Evolutionary conservation across 2,888 invertebrate species (phyloP), one percentile per base, ranked within the genome.

Genomic region (Amphipoea lucens): DNA sequence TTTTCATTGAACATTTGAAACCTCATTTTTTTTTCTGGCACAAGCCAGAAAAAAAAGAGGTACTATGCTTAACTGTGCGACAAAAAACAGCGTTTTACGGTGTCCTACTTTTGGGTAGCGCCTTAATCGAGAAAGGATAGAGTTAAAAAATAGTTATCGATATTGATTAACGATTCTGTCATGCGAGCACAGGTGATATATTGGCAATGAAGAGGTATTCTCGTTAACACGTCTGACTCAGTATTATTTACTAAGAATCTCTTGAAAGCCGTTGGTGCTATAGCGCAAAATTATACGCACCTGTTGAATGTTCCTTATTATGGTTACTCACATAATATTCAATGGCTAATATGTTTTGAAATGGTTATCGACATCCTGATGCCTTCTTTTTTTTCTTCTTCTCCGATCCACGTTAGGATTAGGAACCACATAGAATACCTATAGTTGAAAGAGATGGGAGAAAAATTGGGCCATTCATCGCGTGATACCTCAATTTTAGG

Each of bases 101-200:
- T n/a, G 23, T 11, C 11, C 57, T 60, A 60, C n/a, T 4, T n/a
- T 60, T 12, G n/a, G 57, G n/a, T 11, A 60, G n/a, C 4, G 57
- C 57, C 65, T 76, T 72, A 76, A 48, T 42, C 40, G n/a, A 42
- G 40, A 57, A 54, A 67, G 40, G n/a, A 74, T 74, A 74, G 51
- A 69, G 29, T 73, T 79, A 71, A 12, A 79, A 82, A 77, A 85
- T 79, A 74, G 60, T 57, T 76, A 82, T 83, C 65, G 72, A 40
- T 79, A 78, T 86, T 89, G 84, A 89, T 87, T 88, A 87, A 87
- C 83, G 81, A 85, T 87, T 78, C 84, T 88, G 89, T 87, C 87
- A 86, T 70, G 79, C 65, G 23, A 70, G 73, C 51, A 72, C 62
- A 72, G 45, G 79, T 88, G 86, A 89, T 89, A 81, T 89, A 89